Base-by-base conservation (phyloP, 2,113 vertebrate species). In the Capreolus pygargus region DNA sequence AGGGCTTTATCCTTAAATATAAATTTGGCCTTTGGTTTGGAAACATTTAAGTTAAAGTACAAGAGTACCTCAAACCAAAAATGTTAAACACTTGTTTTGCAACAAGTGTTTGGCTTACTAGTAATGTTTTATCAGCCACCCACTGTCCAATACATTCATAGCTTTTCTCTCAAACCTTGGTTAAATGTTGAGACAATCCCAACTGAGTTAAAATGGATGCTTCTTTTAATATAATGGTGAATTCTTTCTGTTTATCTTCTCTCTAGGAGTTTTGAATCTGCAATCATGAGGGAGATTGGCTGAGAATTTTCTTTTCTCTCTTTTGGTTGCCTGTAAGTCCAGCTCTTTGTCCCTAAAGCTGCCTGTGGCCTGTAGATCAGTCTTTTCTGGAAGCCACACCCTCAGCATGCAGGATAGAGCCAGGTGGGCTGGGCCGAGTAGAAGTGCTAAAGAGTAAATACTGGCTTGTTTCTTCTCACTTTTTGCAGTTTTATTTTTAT, bases 1-100 rank as follows among this genome's bases (percentile, higher is more conserved):
- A 67, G 97, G 87, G 97, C n/a, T 93, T 95, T 86, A 43, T 36
- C 5, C 7, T 85, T 86, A 96, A 93, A 84, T 93, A 84, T 43
- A 97, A 93, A 58, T 89, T 78, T 95, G 25, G 14, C 45, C 89
- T 52, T 93, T 64, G 28, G 45, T 58, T 93, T 97, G 67, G 90
- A 95, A 85, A 30, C 45, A 64, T 81, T 67, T 86, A 50, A 47
- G 55, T 60, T 82, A 57, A 95, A 85, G 43, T 27, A 47, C 47
- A 94, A 70, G 36, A 84, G n/a, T 86, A 25, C 30, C 94, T 96
- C 78, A 93, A 93, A 43, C 7, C 50, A 55, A 83, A 55, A 14
- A 79, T n/a, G 15, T 45, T 86, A 30, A 88, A 67, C 14, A 70
- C 50, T 52, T 33, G 47, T 8, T 93, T 96, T 60, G 74, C 15